A percentile compares a stretch with the other conserved stretches of the same genome.
Conservation (phyloP, 2,888 invertebrate species). For the Crepidodera aurea region DNA sequence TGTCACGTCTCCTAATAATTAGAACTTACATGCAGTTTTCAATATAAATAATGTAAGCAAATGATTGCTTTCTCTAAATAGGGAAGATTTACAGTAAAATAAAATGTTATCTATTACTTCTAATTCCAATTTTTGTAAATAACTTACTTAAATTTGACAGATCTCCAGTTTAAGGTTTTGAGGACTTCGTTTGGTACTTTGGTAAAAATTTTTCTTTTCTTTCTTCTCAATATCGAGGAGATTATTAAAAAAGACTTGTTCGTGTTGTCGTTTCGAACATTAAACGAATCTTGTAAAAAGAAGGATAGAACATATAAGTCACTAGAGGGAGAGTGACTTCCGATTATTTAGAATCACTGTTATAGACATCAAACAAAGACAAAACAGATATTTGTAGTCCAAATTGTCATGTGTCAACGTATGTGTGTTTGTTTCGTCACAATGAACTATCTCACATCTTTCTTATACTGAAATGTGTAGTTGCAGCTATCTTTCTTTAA, state of each 20-base stretch:
- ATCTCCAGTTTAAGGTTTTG: conserved; percentile 6
- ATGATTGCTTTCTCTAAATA: conserved; percentile 4
- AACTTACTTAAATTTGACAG: conserved; percentile 20
- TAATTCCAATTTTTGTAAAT: conserved; percentile 8
- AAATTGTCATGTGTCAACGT: background rate
- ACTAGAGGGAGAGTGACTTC: background rate
- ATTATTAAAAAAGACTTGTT: conserved; percentile 15
- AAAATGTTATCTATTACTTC: background rate
- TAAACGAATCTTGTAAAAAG: background rate
- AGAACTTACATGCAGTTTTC: conserved; percentile 9
- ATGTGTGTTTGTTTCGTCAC: no score
- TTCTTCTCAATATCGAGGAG: conserved; percentile 3
- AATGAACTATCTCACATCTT: no score
- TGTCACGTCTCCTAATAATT: conserved; percentile 20
- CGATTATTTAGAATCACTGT: background rate
- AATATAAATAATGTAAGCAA: conserved; percentile 19
- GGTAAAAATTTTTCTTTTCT: conserved; percentile 24
- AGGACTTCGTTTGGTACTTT: conserved; percentile 13
- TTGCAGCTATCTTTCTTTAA: no score
- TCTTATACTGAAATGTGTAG: no score
- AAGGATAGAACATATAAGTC: background rate
- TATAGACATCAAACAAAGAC: background rate
- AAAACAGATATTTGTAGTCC: background rate
- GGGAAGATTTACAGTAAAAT: background rate
- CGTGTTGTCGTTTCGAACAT: background rate